A percentile compares a stretch with the other conserved stretches of the same genome.
Conservation (phyloP, 2,113 vertebrate species). For the Montifringilla adamsi region DNA sequence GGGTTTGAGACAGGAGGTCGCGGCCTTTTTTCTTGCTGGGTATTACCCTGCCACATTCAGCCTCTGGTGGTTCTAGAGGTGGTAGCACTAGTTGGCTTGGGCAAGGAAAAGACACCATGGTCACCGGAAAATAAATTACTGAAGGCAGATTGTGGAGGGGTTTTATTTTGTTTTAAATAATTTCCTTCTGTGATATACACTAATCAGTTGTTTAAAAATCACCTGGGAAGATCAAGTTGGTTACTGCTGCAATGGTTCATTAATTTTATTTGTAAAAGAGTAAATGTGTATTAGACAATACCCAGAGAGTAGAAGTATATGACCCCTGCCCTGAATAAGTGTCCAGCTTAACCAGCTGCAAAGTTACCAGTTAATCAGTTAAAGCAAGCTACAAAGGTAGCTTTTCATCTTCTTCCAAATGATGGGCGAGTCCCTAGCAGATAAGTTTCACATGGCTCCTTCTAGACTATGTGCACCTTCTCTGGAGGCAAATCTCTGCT, state of each 20-base stretch:
- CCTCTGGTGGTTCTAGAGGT: background rate
- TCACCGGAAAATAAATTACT: background rate
- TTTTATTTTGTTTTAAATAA: background rate
- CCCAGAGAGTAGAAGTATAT: background rate
- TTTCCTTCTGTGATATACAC: background rate
- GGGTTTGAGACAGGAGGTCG: background rate
- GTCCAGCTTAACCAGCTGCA: background rate
- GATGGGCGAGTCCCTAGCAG: background rate
- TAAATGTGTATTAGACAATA: background rate
- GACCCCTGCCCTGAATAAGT: background rate
- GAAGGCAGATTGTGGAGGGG: background rate
- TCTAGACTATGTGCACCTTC: background rate
- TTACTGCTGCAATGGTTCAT: background rate
- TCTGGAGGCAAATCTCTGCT: background rate
- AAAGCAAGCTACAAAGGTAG: too few species aligned
- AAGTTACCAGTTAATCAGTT: background rate
- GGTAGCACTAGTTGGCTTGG: fast-evolving
- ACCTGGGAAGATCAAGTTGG: background rate
- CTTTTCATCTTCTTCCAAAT: background rate
- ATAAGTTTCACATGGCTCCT: background rate
- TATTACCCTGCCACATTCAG: background rate
- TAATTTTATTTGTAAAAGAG: background rate
- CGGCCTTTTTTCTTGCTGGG: background rate
- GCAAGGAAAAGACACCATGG: background rate
- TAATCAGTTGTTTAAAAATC: background rate